These are phyloP conservation scores for Cerceris rybyensis DNA, from an alignment of 2,888 invertebrate genomes.

Conservation along the genomic window DNA sequence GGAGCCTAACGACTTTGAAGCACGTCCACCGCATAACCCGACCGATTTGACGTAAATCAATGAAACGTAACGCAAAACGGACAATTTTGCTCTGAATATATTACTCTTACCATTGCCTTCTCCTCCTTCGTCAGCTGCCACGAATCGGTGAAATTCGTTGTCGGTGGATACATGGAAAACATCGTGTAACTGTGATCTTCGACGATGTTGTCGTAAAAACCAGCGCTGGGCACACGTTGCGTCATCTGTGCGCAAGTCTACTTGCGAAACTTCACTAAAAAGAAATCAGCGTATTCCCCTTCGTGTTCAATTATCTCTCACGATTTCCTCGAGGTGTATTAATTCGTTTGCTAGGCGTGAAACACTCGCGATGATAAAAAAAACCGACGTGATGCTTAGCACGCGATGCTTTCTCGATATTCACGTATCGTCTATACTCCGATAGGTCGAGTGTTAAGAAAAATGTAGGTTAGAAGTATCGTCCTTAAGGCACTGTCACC, in stretches of 20 bases:
- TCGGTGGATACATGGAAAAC: slow-evolving; percentile 75
- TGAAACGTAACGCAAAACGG: not conserved
- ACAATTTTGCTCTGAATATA: not conserved
- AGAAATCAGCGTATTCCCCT: not conserved
- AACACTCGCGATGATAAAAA: not conserved
- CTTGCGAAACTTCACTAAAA: slow-evolving; percentile 48
- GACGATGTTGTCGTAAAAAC: slow-evolving; percentile 71
- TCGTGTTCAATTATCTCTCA: not conserved
- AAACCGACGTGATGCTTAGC: not conserved
- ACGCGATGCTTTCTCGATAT: too few species aligned
- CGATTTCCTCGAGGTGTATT: too few species aligned
- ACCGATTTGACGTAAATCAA: not conserved
- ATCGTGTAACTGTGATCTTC: slow-evolving; percentile 76
- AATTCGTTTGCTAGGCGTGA: not conserved
- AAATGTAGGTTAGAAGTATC: too few species aligned
- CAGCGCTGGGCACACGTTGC: slow-evolving; percentile 77
- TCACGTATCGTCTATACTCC: too few species aligned
- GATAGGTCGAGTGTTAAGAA: too few species aligned
- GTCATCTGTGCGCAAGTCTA: slow-evolving; percentile 68
- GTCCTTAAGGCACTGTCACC: slow-evolving; percentile 49
- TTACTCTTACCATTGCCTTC: slow-evolving; percentile 70
- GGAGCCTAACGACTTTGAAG: not conserved
- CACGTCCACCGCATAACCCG: not conserved
- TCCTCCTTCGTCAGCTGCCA: slow-evolving; percentile 76
- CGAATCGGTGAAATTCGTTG: slow-evolving; percentile 60